Conservation (phyloP, 2,113 vertebrate species). For the Neomonachus schauinslandi region DNA sequence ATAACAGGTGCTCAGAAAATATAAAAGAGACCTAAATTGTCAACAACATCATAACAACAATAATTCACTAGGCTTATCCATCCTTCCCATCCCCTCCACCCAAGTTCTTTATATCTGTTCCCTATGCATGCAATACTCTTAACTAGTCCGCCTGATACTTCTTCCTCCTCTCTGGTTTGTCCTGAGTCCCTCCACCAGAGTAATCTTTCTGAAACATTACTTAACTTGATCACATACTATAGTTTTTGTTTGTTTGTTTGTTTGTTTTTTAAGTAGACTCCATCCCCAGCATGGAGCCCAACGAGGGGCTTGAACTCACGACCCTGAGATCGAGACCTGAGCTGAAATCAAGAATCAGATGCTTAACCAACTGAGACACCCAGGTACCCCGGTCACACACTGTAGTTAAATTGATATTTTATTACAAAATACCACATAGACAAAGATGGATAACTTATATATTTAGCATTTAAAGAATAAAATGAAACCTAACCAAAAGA, state of each 20-base stretch:
- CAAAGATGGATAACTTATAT: neutral
- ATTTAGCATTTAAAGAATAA: constrained; percentile 4
- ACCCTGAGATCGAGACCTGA: neutral
- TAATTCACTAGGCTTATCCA: neutral
- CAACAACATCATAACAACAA: neutral
- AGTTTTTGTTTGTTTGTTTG: neutral
- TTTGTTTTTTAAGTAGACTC: neutral
- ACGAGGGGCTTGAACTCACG: neutral
- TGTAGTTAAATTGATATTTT: neutral
- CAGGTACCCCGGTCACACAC: neutral
- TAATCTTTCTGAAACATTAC: neutral
- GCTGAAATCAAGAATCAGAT: neutral
- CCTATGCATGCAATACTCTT: neutral
- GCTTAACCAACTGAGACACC: neutral
- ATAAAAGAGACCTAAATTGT: neutral
- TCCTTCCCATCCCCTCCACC: neutral
- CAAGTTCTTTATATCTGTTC: neutral
- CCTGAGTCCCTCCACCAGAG: neutral
- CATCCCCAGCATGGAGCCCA: neutral
- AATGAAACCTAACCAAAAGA: neutral
- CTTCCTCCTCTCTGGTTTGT: neutral
- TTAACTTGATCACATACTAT: neutral
- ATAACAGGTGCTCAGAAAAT: neutral
- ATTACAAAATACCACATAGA: neutral
- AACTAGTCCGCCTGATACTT: neutral